Conservation (phyloP, 1,140 invertebrate genomes). For the Pachypeltis micranthus region DNA sequence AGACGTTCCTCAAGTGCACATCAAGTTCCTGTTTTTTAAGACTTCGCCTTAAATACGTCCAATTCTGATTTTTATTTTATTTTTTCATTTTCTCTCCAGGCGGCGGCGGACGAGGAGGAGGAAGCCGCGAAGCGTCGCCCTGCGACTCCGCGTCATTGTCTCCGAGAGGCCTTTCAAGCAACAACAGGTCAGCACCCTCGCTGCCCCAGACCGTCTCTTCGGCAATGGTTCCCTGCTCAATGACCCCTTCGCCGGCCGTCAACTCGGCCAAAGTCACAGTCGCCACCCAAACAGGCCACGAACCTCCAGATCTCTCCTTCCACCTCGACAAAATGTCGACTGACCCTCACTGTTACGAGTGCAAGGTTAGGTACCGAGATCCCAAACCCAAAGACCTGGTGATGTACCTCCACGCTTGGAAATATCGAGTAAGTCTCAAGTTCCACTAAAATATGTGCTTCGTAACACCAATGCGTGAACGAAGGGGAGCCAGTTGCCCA, state of each 20-base stretch:
- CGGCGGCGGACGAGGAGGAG: neutral
- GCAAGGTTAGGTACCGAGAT: conserved; percentile 79
- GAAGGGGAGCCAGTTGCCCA: neutral
- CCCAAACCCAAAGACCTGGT: conserved; percentile 79
- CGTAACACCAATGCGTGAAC: neutral
- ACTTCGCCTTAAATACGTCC: too few species aligned
- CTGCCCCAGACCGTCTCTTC: neutral
- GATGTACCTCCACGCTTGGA: conserved; percentile 88
- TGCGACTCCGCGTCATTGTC: conserved; percentile 33
- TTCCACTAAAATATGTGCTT: conserved; percentile 18
- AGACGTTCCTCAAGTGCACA: too few species aligned
- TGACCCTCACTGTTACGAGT: conserved; percentile 84
- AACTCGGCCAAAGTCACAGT: conserved; percentile 50
- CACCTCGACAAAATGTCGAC: conserved; percentile 61
- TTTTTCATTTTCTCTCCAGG: neutral
- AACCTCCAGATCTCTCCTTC: conserved; percentile 52
- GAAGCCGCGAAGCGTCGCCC: conserved; percentile 46
- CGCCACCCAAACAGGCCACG: conserved; percentile 68
- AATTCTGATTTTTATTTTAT: too few species aligned
- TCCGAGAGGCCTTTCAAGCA: neutral
- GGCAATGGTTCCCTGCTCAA: neutral
- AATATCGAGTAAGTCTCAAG: conserved; percentile 28
- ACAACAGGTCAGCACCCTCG: conserved; percentile 4
- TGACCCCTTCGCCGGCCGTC: neutral
- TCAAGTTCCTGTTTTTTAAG: too few species aligned